Base-by-base conservation (phyloP, 1,140 invertebrate genomes). In the Holotrichia oblita region DNA sequence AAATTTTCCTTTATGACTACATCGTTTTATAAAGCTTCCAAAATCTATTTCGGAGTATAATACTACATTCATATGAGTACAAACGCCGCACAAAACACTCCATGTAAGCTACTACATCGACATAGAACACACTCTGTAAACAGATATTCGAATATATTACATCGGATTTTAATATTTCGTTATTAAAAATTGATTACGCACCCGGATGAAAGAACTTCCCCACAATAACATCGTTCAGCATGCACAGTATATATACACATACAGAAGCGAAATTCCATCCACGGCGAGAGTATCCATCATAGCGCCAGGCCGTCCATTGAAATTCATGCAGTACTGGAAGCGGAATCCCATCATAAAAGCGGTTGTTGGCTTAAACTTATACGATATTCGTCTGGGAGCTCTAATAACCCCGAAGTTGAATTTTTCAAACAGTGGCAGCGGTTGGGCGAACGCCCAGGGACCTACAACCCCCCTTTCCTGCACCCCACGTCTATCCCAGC, bases 141-240 rank as follows among this genome's bases (percentile, higher is more conserved):
- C 48, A 55, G 17, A 55, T 55, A 55, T 55, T 55, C 48, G 48
- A 55, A 55, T 55, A 55, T 55, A 55, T 55, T 55, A 55, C 48
- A 55, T 6, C 14, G 14, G 48, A 55, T 55, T 17, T 34, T 55
- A 55, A 55, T 55, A 55, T 55, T 55, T 17, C 48, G 48, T 55
- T 55, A 55, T 55, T 55, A 55, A 55, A 55, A 55, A 55, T 55
- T 55, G 48, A 55, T 55, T 55, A 55, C 48, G 48, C 48, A 55
- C 14, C 14, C 48, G 48, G 48, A 55, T 55, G 48, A 55, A 55
- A 55, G 48, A 55, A 55, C 48, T 55, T 55, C 48, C 2, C 14
- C 14, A 14, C 14, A 55, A n/a, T 17, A 55, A 55, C 48, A 55
- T 55, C 48, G 48, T 55, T 55, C 14, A 34, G 27, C 27, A 34